phyloP scores from a whole-genome alignment of 37 sponge, comb jelly and placozoan species.

The Mnemiopsis leidyi region DNA sequence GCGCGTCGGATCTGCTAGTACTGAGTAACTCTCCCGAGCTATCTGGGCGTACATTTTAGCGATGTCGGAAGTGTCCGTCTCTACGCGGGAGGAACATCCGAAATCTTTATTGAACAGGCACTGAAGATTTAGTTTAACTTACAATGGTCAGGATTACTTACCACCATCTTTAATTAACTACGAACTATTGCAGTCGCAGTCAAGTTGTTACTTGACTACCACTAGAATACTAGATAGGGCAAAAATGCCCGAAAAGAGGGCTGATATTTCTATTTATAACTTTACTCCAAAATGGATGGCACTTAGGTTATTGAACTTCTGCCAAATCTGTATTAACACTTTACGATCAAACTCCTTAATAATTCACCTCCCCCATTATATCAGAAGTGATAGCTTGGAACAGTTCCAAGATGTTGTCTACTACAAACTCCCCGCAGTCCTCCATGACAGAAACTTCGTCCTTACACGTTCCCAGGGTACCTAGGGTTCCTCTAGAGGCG shows the following conservation, averaged over 20 bases:
- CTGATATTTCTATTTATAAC: too few relatives aligned
- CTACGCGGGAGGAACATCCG: not conserved
- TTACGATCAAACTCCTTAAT: too few relatives aligned
- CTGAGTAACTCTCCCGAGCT: not conserved
- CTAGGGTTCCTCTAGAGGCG: not conserved
- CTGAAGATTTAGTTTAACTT: too few relatives aligned
- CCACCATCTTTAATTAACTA: too few relatives aligned
- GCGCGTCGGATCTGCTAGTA: slow-evolving; percentile 27
- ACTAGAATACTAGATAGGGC: too few relatives aligned
- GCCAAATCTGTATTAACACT: too few relatives aligned
- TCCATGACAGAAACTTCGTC: not conserved
- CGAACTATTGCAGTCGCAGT: too few relatives aligned
- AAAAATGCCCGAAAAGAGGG: too few relatives aligned
- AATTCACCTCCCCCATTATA: slow-evolving; percentile 17
- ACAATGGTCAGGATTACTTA: too few relatives aligned
- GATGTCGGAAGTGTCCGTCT: not conserved
- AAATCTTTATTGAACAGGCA: slow-evolving; percentile 49
- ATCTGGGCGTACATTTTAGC: slow-evolving; percentile 41
- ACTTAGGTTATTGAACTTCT: too few relatives aligned
- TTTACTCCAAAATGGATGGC: too few relatives aligned
- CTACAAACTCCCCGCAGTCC: not conserved
- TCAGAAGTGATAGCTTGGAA: slow-evolving; percentile 32
- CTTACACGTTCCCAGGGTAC: not conserved
- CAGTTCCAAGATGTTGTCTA: not conserved
- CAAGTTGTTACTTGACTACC: too few relatives aligned